Conservation (phyloP, 2,113 vertebrate species). For the Henicopernis longicauda region DNA sequence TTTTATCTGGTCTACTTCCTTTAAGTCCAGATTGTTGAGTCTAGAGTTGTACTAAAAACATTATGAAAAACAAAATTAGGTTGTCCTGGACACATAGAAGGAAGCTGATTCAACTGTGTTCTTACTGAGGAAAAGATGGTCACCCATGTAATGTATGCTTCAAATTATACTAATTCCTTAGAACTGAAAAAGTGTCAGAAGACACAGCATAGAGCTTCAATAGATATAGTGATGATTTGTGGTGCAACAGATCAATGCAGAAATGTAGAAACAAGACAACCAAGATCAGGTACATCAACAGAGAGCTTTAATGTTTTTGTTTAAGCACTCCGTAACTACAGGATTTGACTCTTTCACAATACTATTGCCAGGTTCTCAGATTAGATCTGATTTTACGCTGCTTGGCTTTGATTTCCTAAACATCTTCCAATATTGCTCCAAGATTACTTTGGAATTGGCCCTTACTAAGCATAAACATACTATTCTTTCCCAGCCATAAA, state of each 20-base stretch:
- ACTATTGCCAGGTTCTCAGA: background rate
- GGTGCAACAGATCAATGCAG: background rate
- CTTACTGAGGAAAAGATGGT: background rate
- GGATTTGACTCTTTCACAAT: background rate
- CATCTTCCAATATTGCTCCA: background rate
- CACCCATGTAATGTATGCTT: background rate
- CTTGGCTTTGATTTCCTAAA: constrained; percentile 19
- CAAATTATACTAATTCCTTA: background rate
- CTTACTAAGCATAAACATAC: background rate
- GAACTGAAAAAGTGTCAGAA: background rate
- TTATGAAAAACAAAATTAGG: background rate
- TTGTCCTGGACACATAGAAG: background rate
- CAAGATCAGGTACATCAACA: background rate
- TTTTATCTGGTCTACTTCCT: constrained; percentile 22
- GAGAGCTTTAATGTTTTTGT: background rate
- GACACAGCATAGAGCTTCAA: background rate
- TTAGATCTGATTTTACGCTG: background rate
- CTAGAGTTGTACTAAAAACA: background rate
- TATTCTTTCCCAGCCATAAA: background rate
- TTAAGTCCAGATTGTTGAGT: background rate
- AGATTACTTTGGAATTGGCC: background rate
- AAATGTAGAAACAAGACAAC: background rate
- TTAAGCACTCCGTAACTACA: background rate
- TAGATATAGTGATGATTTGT: background rate
- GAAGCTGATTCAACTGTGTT: background rate